Evolutionary conservation across 2,888 invertebrate species (phyloP).

Genomic region (Caenorhabditis macrosperma): DNA sequence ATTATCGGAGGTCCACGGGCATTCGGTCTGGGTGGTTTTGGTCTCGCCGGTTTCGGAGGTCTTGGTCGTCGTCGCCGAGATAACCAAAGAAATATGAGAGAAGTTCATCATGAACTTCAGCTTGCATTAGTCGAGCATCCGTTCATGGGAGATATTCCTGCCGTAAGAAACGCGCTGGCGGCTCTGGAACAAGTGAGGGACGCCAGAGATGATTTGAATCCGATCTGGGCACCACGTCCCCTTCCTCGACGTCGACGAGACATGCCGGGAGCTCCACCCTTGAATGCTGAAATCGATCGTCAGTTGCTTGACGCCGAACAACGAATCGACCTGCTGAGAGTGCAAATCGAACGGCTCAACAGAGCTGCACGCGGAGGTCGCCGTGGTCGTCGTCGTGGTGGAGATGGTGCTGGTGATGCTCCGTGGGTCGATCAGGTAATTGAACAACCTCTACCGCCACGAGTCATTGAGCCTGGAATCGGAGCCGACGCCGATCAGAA

Average conservation of each 20-base stretch:
- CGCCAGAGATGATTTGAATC: neutral
- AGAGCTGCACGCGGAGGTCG: neutral
- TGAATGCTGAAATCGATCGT: neutral
- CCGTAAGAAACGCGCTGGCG: conserved; percentile 12
- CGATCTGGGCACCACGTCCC: neutral
- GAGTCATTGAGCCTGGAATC: neutral
- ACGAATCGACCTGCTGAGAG: neutral
- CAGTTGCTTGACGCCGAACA: neutral
- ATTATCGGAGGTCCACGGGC: neutral
- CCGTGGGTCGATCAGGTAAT: conserved; percentile 10
- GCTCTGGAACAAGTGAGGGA: neutral
- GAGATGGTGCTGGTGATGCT: neutral
- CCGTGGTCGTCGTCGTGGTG: neutral
- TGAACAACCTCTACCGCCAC: neutral
- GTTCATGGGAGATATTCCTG: neutral
- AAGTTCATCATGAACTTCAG: neutral
- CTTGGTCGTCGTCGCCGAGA: neutral
- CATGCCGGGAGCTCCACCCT: no score
- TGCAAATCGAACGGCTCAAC: neutral
- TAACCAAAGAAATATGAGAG: neutral
- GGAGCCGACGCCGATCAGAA: neutral
- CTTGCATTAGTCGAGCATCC: neutral
- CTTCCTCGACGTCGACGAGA: neutral
- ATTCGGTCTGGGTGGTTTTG: neutral
- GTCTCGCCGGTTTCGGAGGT: neutral